A percentile compares a stretch with the other conserved stretches of the same genome.
These are phyloP conservation scores for Strix uralensis DNA, from an alignment of 2,113 vertebrate genomes.

Conservation along the genomic window DNA sequence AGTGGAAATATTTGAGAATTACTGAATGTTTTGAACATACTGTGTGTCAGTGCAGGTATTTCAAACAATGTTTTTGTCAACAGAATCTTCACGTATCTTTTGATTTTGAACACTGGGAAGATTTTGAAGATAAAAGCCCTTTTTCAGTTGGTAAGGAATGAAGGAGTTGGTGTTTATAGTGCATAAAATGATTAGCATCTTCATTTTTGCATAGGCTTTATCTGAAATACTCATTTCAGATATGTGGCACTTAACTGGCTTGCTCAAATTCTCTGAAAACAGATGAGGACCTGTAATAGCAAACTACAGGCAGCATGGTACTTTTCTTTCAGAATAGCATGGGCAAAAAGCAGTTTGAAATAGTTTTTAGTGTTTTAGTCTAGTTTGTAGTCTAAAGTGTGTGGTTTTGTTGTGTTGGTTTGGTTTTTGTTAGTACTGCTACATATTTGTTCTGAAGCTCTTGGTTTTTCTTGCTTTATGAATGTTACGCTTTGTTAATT, in stretches of 20 bases:
- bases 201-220: not conserved
- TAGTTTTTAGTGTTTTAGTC: not conserved
- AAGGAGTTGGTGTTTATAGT: not conserved
- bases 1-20: not conserved
- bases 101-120: slow-evolving; percentile 77
- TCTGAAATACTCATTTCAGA: not conserved
- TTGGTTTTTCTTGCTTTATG: not conserved
- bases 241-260: not conserved
- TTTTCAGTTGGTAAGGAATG: slow-evolving; percentile 64
- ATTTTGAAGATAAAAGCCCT: slow-evolving; percentile 57
- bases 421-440: not conserved
- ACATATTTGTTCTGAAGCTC: not conserved
- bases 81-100: slow-evolving; percentile 74
- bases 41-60: not conserved
- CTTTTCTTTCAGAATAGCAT: not conserved
- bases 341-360: not conserved
- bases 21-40: not conserved
- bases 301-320: not conserved
- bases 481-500: not conserved
- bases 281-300: not conserved
- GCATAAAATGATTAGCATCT: not conserved
- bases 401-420: not conserved
- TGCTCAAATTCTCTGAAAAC: not conserved
- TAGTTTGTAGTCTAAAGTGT: not conserved
- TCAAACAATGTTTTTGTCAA: not conserved